Evolutionary conservation across 2,113 vertebrate genomes (phyloP).

Genomic region (Lophotis ruficrista): DNA sequence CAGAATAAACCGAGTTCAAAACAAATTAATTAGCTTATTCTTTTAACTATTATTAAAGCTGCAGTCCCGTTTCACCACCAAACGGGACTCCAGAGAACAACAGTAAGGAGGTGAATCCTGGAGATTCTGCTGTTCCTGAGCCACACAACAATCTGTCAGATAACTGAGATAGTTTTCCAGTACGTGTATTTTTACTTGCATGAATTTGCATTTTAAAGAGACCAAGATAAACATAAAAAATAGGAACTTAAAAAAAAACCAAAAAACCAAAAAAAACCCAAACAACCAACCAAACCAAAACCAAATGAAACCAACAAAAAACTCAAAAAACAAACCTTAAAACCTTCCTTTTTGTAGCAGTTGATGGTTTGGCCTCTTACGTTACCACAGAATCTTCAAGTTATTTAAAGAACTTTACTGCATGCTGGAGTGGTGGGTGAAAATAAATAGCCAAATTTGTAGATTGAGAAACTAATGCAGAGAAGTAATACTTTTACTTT

Average conservation of each 20-base stretch:
- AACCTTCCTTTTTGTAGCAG: neutral
- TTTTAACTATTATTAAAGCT: neutral
- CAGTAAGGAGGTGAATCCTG: neutral
- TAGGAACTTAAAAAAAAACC: neutral
- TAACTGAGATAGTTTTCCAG: neutral
- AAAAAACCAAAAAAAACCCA: no score
- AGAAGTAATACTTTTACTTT: neutral
- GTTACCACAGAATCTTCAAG: neutral
- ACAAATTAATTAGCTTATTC: neutral
- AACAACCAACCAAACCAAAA: no score
- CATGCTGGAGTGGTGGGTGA: neutral
- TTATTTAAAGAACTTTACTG: neutral
- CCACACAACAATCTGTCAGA: neutral
- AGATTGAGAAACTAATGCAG: neutral
- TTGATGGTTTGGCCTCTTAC: neutral
- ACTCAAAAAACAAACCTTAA: accelerated
- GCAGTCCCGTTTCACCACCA: neutral
- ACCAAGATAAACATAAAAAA: neutral
- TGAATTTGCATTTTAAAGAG: neutral
- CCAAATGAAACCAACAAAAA: no score
- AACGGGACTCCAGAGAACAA: neutral
- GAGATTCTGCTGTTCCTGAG: neutral
- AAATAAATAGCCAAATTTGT: neutral
- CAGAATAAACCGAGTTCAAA: neutral
- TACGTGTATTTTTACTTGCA: neutral